A percentile compares a stretch with the other conserved stretches of the same genome.
Conservation (phyloP, 2,888 invertebrate genomes). For the Tromatobia lineatoria region DNA sequence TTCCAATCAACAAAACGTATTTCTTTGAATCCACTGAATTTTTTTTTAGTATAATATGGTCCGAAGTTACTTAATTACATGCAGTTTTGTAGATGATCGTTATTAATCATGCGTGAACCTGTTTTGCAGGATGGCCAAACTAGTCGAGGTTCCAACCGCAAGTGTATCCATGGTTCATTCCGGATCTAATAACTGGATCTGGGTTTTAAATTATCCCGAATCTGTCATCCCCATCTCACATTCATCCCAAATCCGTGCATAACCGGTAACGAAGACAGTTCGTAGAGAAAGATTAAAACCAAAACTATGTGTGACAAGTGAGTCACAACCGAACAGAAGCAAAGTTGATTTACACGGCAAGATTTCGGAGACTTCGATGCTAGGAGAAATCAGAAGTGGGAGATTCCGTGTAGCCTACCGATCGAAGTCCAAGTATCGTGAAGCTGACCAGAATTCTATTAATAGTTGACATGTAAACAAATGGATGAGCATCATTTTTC, state of each 20-base stretch:
- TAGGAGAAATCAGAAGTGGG: constrained; percentile 33
- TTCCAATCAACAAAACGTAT: no score
- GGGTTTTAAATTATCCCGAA: neutral
- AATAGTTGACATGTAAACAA: no score
- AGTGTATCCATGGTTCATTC: neutral
- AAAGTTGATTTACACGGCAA: neutral
- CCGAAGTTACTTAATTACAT: no score
- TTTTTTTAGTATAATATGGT: no score
- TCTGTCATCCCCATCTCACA: neutral
- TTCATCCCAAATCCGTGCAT: neutral
- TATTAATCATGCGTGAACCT: no score
- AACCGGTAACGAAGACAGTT: neutral
- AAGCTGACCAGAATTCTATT: neutral
- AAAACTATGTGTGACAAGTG: no score
- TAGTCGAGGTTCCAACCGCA: neutral
- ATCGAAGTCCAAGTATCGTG: neutral
- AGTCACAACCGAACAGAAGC: neutral
- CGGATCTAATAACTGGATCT: neutral
- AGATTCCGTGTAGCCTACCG: neutral
- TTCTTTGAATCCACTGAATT: no score
- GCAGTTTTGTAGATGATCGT: no score
- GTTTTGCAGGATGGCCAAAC: neutral
- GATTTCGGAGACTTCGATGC: constrained; percentile 75
- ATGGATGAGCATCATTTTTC: no score
- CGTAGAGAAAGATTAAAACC: neutral